Conservation (phyloP, 2,797 vertebrate species). For the Vespertilio murinus region DNA sequence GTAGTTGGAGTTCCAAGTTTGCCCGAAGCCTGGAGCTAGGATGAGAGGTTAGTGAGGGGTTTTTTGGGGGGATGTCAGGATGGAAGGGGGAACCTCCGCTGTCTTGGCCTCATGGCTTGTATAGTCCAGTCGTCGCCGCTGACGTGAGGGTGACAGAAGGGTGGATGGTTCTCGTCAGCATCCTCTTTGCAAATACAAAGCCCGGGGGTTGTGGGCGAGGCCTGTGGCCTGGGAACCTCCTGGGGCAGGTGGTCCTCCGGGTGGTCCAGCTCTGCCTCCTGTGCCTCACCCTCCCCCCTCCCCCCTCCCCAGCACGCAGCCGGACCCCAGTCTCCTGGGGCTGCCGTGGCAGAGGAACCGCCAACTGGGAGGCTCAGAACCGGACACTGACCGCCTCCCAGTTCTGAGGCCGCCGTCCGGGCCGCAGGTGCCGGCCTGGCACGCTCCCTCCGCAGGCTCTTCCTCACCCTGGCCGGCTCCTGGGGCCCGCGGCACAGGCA, state of each 20-base stretch:
- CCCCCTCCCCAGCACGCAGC: fast-evolving
- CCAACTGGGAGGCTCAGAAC: not conserved
- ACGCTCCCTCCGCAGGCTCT: fast-evolving
- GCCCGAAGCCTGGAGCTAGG: fast-evolving
- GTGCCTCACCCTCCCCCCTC: fast-evolving
- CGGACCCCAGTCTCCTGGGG: fast-evolving
- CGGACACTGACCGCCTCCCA: fast-evolving
- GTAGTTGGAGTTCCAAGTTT: not conserved
- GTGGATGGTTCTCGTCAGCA: too few species aligned
- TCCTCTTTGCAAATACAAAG: not conserved
- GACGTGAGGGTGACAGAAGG: not conserved
- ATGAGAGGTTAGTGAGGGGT: fast-evolving
- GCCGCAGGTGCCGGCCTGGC: fast-evolving
- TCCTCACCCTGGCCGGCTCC: not conserved
- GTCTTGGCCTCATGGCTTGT: fast-evolving
- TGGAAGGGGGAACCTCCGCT: fast-evolving
- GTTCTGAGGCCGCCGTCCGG: not conserved
- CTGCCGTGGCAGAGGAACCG: fast-evolving
- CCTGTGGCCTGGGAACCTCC: not conserved
- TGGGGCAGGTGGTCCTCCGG: fast-evolving
- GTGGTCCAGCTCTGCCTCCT: not conserved
- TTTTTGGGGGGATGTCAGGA: fast-evolving
- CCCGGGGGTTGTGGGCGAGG: not conserved
- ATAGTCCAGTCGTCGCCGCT: not conserved
- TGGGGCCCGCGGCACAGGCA: not conserved